Conservation (phyloP, 2,888 invertebrate species). For the Leptopilina myrica region DNA sequence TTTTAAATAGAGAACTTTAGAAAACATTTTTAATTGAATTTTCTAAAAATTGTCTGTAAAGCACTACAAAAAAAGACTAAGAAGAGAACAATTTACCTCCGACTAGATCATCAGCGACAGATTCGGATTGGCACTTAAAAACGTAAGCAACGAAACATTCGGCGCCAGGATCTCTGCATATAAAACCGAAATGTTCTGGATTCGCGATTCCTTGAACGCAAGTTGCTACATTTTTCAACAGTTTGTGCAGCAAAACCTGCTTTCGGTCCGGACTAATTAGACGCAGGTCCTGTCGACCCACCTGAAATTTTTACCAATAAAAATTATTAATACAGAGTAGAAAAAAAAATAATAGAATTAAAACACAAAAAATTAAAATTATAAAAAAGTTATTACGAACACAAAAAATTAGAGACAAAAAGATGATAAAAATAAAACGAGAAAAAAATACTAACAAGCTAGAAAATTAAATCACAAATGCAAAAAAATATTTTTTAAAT, state of each 20-base stretch:
- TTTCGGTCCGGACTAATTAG: slow-evolving; percentile 96
- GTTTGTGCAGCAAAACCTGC: slow-evolving; percentile 90
- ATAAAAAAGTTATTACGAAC: too few species aligned
- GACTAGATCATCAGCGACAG: slow-evolving; percentile 89
- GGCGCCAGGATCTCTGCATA: slow-evolving; percentile 85
- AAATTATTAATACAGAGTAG: neutral
- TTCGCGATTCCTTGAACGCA: slow-evolving; percentile 90
- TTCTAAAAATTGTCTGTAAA: neutral
- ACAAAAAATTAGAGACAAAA: too few species aligned
- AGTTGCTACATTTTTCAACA: slow-evolving; percentile 91
- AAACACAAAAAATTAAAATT: too few species aligned
- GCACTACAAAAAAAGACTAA: slow-evolving; percentile 26
- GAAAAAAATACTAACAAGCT: too few species aligned
- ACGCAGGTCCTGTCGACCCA: slow-evolving; percentile 90
- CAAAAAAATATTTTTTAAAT: too few species aligned
- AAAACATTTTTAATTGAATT: neutral
- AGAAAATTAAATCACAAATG: too few species aligned
- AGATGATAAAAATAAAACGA: neutral
- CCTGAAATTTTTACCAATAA: slow-evolving; percentile 76
- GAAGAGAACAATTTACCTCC: slow-evolving; percentile 77
- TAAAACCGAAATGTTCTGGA: slow-evolving; percentile 94
- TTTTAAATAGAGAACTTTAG: too few species aligned
- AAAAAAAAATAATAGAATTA: too few species aligned
- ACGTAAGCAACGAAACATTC: slow-evolving; percentile 89
- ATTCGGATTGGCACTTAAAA: slow-evolving; percentile 92